phyloP scores from a whole-genome alignment of 2,888 invertebrate genomes.

The Spialia ferax region DNA sequence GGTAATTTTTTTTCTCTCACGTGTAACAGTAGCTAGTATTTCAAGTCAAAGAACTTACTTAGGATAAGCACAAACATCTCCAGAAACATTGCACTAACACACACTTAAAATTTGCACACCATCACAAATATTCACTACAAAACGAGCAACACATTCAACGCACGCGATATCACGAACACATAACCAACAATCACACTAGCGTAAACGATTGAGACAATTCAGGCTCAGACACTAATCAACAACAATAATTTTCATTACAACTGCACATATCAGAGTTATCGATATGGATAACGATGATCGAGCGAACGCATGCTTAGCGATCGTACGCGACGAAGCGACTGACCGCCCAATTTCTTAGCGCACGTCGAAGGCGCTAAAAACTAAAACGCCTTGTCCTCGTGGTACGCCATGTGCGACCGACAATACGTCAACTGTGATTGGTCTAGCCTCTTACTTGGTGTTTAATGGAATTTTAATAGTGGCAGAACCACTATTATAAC shows the following conservation, averaged over 20 bases:
- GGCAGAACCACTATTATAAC: too few species aligned
- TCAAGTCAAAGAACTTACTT: slow-evolving; percentile 37
- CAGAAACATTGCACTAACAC: not conserved
- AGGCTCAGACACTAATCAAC: slow-evolving; percentile 20
- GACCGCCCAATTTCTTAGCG: slow-evolving; percentile 66
- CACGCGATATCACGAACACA: slow-evolving; percentile 13
- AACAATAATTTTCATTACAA: slow-evolving; percentile 9
- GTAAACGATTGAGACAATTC: not conserved
- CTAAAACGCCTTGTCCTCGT: slow-evolving; percentile 14
- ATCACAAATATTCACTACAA: not conserved
- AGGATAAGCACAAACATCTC: slow-evolving; percentile 19
- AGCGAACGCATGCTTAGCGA: slow-evolving; percentile 63
- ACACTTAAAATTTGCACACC: not conserved
- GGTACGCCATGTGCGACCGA: slow-evolving; percentile 15
- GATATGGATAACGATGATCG: slow-evolving; percentile 27
- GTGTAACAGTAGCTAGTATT: too few species aligned
- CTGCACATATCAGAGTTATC: slow-evolving; percentile 1
- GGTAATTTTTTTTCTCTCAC: not conserved
- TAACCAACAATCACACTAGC: slow-evolving; percentile 29
- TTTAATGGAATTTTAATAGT: not conserved
- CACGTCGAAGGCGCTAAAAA: slow-evolving; percentile 12
- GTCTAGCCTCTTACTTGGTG: not conserved
- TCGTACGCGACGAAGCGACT: slow-evolving; percentile 70
- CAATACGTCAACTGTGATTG: slow-evolving; percentile 15
- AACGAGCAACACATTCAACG: not conserved